Percentiles rank a stretch among this genome's conserved stretches.
Conservation (phyloP, 1,140 invertebrate species). For the Drosophila pandora region DNA sequence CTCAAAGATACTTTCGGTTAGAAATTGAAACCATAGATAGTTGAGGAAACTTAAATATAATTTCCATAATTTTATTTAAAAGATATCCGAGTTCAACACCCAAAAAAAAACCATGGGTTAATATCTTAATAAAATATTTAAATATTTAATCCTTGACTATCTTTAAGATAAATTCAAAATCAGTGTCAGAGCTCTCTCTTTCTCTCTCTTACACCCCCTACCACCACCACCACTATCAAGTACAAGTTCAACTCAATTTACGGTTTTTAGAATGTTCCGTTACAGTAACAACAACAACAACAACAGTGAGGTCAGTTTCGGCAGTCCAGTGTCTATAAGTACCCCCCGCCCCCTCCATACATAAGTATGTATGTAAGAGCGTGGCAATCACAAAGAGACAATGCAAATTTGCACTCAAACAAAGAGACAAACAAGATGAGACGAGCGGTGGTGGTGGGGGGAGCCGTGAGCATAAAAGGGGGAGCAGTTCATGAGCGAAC, state of each 20-base stretch:
- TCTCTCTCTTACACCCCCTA: not conserved
- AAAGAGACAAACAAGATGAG: conserved; percentile 20
- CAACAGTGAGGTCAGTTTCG: conserved; percentile 55
- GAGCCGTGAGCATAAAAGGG: not conserved
- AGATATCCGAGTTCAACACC: too few relatives aligned
- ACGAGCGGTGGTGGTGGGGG: not conserved
- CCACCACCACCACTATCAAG: not conserved
- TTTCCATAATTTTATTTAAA: too few relatives aligned
- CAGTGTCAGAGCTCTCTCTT: conserved; percentile 7
- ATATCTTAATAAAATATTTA: too few relatives aligned
- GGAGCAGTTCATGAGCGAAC: conserved; percentile 9
- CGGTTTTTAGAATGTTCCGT: conserved; percentile 35
- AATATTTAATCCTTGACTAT: not conserved
- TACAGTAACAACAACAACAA: conserved; percentile 8
- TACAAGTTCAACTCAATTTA: conserved; percentile 46
- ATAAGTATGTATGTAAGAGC: not conserved
- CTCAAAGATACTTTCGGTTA: too few relatives aligned
- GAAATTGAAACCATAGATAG: too few relatives aligned
- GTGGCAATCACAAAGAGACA: conserved; percentile 30
- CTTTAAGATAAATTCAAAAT: conserved; percentile 9
- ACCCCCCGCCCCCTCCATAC: not conserved
- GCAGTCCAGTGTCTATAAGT: conserved; percentile 25
- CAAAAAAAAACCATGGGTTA: too few relatives aligned
- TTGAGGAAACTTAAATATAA: too few relatives aligned
- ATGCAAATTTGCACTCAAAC: conserved; percentile 46